Evolutionary conservation across 2,797 vertebrate genomes (phyloP), one percentile per base, ranked within the genome.

Genomic region (Sciaenops ocellatus): DNA sequence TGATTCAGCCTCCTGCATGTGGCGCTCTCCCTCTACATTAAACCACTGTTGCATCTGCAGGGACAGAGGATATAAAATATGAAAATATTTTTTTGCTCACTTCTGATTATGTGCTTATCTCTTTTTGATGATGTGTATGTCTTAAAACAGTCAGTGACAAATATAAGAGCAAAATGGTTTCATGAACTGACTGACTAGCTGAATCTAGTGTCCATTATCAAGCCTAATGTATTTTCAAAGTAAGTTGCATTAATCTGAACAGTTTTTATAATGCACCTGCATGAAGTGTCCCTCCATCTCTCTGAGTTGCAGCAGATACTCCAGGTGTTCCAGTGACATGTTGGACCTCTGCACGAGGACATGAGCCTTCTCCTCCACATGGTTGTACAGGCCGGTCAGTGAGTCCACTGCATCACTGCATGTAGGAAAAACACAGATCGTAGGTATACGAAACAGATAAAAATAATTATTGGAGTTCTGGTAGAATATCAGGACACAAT

Each of bases 361-460:
- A 1, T 99, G 98, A n/a, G 97, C 96, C 69, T 96, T 95, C 79
- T 98, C 97, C 34, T 99, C 98, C 89, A 99, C 92, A 0, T 91
- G 94, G 73, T 95, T 96, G 73, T 99, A 99, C 76, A 98, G 91
- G 7, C 89, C 85, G 6, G 95, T 90, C 0, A 97, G 96, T 0
- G 91, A 86, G 22, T 96, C 96, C 81, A 99, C 94, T 6, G 94
- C 94, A 22, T 93, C 90, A 88, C 98, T 99, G 90, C 18, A 64
- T 34, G 30, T 2, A 62, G 8, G 6, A 16, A 69, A 13, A 46
- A 24, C 1, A 24, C 0, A 75, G 7, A 59, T 65, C 18, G 44
- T 10, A 52, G 20, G 3, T 16, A 18, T 12, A 11, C 22, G 46
- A 8, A 47, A 46, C 0, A 18, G 2, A 57, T 60, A 0, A 65